phyloP scores from a whole-genome alignment of 2,113 vertebrate genomes.

The Triplophysa siluroides region DNA sequence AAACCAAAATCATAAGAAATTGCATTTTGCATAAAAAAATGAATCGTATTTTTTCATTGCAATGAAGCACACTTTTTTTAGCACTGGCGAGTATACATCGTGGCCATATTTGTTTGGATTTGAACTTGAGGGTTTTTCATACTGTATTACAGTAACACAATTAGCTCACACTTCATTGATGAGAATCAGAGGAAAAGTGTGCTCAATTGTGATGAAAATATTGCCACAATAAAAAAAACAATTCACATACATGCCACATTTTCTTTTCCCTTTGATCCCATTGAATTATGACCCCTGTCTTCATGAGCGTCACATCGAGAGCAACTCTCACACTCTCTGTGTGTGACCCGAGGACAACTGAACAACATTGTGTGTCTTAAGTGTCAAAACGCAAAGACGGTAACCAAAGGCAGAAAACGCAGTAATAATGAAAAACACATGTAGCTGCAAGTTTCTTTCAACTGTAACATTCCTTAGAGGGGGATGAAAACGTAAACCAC shows the following conservation, averaged over 20 bases:
- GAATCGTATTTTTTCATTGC: too few species aligned
- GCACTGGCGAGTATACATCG: not conserved
- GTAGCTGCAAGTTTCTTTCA: slow-evolving; percentile 49
- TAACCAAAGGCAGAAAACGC: not conserved
- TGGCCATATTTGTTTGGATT: too few species aligned
- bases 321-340: not conserved
- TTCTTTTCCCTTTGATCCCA: not conserved
- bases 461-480: slow-evolving; percentile 50
- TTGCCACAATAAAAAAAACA: too few species aligned
- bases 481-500: slow-evolving; percentile 62
- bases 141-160: too few species aligned
- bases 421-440: slow-evolving; percentile 65
- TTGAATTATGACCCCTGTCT: not conserved
- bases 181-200: not conserved
- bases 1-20: not conserved
- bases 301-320: not conserved
- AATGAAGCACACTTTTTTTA: not conserved
- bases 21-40: too few species aligned
- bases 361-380: not conserved
- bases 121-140: too few species aligned
- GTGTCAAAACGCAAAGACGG: not conserved
- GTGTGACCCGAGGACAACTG: not conserved
- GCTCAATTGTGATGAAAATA: too few species aligned
- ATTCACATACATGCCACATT: not conserved
- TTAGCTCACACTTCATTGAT: not conserved